Percentiles rank a stretch among this genome's conserved stretches.
phyloP scores from a whole-genome alignment of 2,888 invertebrate genomes.

The Heteropelma amictum region DNA sequence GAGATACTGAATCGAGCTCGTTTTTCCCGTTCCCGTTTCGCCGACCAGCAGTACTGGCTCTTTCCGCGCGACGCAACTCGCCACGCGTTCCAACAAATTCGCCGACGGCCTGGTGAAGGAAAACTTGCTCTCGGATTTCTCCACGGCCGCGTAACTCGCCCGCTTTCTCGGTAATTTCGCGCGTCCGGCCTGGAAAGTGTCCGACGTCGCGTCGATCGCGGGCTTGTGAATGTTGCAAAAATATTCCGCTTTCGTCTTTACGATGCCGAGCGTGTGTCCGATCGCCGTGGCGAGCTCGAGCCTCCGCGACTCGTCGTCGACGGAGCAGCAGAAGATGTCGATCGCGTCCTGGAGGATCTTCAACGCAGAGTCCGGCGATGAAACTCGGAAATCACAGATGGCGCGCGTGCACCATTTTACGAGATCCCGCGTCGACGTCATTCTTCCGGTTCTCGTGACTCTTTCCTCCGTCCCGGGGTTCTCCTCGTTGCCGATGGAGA shows the following conservation, averaged over 20 bases:
- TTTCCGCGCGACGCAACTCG: constrained; percentile 88
- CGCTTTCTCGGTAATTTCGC: constrained; percentile 74
- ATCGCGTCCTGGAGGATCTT: constrained; percentile 92
- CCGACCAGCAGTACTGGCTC: constrained; percentile 97
- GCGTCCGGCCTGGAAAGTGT: constrained; percentile 86
- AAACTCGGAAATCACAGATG: constrained; percentile 85
- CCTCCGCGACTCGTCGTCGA: constrained; percentile 81
- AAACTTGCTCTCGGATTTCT: constrained; percentile 80
- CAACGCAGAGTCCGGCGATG: constrained; percentile 84
- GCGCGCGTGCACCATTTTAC: constrained; percentile 94
- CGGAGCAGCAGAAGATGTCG: constrained; percentile 93
- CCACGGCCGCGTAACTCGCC: constrained; percentile 69
- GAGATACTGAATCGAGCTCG: constrained; percentile 94
- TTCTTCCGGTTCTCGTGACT: constrained; percentile 80
- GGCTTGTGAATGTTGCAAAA: constrained; percentile 90
- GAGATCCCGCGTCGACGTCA: constrained; percentile 91
- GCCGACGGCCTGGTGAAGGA: constrained; percentile 91
- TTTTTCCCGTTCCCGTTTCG: constrained; percentile 99
- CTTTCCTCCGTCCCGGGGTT: constrained; percentile 77
- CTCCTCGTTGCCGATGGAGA: constrained; percentile 83
- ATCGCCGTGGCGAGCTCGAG: constrained; percentile 86
- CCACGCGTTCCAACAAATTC: constrained; percentile 91
- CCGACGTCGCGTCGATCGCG: constrained; percentile 81
- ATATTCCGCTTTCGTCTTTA: constrained; percentile 89
- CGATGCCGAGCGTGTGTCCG: constrained; percentile 89